Base-by-base conservation (phyloP, 2,888 invertebrate species). In the Scaptomyza flava region DNA sequence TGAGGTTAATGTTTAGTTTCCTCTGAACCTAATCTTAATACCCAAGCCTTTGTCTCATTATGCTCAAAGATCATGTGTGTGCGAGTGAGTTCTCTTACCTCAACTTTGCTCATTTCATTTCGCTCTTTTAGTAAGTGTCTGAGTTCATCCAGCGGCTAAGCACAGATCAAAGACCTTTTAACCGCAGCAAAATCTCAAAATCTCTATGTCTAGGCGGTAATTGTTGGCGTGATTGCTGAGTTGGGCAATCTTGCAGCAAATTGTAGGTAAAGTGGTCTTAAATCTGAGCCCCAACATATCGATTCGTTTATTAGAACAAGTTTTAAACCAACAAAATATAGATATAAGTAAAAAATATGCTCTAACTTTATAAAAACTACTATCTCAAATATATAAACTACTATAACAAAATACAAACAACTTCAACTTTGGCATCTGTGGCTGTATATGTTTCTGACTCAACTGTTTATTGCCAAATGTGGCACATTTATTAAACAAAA, bases 141-240 rank as follows among this genome's bases (percentile, higher is more conserved):
- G 74, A 47, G 62, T 71, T 83, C 81, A 87, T 81, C 84, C 84
- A 72, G 68, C 52, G 72, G 82, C 87, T 85, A 84, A 87, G 87
- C 82, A 56, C 77, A 81, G 87, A 85, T 82, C 82, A 82, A 85
- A 82, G 85, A 87, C 87, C 85, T 81, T 66, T 67, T 77, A 81
- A 84, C 87, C 87, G 82, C 87, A 76, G 58, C 36, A 33, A 38
- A 38, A 54, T 54, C 60, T 61, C 72, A 46, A 59, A 45, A 61
- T 58, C 57, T 52, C 67, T 42, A 61, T 67, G 60, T 54, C 77
- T 41, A 45, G 67, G 62, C 62, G 59, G 58, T 64, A 36, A 27
- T 54, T 52, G 51, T 14, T 59, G 67, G 68, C 68, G 51, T 72
- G 50, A 38, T 56, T 58, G 51, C 45, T 34, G 51, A 54, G 54